phyloP scores from a whole-genome alignment of 2,113 vertebrate species.

The Sphyrna mokarran region DNA sequence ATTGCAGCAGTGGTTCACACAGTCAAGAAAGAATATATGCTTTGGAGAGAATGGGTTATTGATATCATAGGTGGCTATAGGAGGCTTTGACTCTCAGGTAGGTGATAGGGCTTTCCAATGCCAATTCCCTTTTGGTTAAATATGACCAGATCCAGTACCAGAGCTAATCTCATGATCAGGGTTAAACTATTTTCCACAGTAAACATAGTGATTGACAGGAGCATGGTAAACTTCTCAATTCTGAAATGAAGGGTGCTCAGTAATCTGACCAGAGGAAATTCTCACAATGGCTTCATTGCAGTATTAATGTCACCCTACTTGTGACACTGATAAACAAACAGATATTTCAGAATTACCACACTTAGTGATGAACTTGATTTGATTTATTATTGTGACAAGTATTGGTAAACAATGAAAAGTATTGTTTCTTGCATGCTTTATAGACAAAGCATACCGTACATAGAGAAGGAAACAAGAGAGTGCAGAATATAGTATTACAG shows the following conservation, averaged over 20 bases:
- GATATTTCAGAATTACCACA: neutral
- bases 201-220: neutral
- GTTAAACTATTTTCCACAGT: neutral
- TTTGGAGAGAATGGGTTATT: neutral
- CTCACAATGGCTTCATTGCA: no score
- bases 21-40: neutral
- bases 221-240: neutral
- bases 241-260: neutral
- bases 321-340: no score
- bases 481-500: no score
- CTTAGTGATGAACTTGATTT: neutral
- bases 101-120: neutral
- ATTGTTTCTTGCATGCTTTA: no score
- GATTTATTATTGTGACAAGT: no score
- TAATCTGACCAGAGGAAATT: neutral
- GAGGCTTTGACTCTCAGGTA: neutral
- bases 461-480: no score
- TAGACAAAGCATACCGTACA: no score
- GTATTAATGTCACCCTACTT: no score
- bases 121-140: neutral
- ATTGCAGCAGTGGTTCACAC: neutral
- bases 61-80: neutral
- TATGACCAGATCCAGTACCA: neutral
- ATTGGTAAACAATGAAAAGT: no score
- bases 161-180: neutral